Evolutionary conservation across 2,113 vertebrate species (phyloP).

Genomic region (Asarcornis scutulata): DNA sequence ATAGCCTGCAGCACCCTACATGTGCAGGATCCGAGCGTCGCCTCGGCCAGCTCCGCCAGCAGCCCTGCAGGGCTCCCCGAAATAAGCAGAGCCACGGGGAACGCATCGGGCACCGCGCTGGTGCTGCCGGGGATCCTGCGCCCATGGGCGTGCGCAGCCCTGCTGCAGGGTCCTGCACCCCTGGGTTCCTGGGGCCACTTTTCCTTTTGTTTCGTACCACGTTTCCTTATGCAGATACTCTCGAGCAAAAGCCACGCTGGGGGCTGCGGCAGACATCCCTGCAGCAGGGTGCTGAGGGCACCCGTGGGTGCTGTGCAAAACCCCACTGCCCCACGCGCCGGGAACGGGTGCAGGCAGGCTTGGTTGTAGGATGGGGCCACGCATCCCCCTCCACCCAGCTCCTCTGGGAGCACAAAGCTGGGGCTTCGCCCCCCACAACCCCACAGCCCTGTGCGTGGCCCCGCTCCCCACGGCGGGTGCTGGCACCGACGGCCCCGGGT

Average conservation of each 20-base stretch:
- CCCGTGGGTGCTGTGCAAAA: background rate
- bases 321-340: background rate
- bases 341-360: background rate
- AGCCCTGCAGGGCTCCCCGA: background rate
- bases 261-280: background rate
- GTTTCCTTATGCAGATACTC: background rate
- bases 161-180: background rate
- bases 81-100: background rate
- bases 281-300: background rate
- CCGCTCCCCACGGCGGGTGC: background rate
- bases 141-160: background rate
- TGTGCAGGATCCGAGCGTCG: background rate
- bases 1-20: background rate
- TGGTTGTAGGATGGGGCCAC: background rate
- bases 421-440: background rate
- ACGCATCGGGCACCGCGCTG: too few species aligned
- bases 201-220: background rate
- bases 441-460: fast-evolving
- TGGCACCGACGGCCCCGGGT: background rate
- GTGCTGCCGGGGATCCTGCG: background rate
- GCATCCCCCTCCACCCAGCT: background rate
- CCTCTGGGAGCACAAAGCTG: background rate
- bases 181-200: background rate
- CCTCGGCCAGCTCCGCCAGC: background rate
- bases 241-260: background rate